phyloP scores from a whole-genome alignment of 1,140 invertebrate species.

The Wiebesia pumilae region DNA sequence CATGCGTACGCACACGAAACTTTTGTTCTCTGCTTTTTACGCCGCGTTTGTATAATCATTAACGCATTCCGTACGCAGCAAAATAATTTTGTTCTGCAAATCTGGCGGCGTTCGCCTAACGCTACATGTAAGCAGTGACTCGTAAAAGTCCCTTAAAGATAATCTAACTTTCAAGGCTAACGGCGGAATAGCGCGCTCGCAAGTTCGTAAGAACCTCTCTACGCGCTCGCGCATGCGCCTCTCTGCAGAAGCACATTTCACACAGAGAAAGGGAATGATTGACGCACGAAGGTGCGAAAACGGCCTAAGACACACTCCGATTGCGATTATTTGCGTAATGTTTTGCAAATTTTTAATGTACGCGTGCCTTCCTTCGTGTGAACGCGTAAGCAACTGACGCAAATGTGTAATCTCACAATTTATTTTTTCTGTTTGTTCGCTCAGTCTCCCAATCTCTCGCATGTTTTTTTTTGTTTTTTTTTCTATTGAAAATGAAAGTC shows the following conservation, averaged over 20 bases:
- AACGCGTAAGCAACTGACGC: background rate
- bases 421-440: background rate
- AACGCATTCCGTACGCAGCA: slow-evolving; percentile 15
- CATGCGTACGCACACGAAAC: background rate
- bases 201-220: slow-evolving; percentile 8
- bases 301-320: slow-evolving; percentile 7
- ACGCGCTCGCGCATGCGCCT: background rate
- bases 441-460: background rate
- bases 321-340: slow-evolving; percentile 64
- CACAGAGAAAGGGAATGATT: slow-evolving; percentile 67
- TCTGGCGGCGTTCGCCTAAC: slow-evolving; percentile 50
- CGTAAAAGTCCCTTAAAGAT: slow-evolving; percentile 50
- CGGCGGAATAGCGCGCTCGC: slow-evolving; percentile 48
- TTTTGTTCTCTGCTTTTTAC: background rate
- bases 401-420: background rate
- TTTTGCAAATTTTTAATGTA: background rate
- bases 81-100: slow-evolving; percentile 40
- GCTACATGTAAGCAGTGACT: slow-evolving; percentile 43
- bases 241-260: background rate
- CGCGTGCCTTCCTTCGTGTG: no score
- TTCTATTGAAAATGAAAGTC: background rate
- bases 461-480: no score
- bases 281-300: slow-evolving; percentile 59
- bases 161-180: slow-evolving; percentile 48
- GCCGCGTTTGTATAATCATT: slow-evolving; percentile 29